Evolutionary conservation across 2,888 invertebrate genomes (phyloP).

Genomic region (Calameuta pallipes): DNA sequence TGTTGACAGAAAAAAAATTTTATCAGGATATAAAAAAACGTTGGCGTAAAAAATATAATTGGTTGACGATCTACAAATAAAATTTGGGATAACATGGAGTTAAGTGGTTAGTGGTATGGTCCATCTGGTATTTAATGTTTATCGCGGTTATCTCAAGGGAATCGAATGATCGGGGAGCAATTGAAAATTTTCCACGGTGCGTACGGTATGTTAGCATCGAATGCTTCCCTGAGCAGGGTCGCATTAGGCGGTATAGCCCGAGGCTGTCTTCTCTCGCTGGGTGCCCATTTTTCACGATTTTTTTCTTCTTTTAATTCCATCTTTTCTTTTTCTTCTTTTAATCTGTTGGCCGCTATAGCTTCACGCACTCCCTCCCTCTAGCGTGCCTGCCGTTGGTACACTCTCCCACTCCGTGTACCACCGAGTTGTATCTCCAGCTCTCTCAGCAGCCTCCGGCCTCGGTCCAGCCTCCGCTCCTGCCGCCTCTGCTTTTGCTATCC

Average conservation of each 20-base stretch:
- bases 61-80: too few relatives aligned
- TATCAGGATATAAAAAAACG: too few relatives aligned
- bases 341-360: constrained; percentile 39
- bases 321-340: constrained; percentile 52
- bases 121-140: too few relatives aligned
- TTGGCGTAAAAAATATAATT: too few relatives aligned
- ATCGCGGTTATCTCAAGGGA: not conserved
- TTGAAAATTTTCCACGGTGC: constrained; percentile 54
- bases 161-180: constrained; percentile 25
- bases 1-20: too few relatives aligned
- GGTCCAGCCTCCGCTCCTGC: constrained; percentile 6
- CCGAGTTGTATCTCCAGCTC: not conserved
- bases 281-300: constrained; percentile 61
- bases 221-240: constrained; percentile 58
- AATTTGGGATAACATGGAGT: too few relatives aligned
- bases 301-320: constrained; percentile 41
- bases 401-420: constrained; percentile 2
- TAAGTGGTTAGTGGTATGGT: too few relatives aligned
- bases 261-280: constrained; percentile 57
- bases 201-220: constrained; percentile 30
- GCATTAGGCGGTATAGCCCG: constrained; percentile 56
- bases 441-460: constrained; percentile 7
- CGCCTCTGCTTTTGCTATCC: not conserved
- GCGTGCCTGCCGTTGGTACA: not conserved
- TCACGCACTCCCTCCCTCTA: constrained; percentile 24